These are phyloP conservation scores for Asobara japonica DNA, from an alignment of 1,140 invertebrate genomes.

Conservation along the genomic window DNA sequence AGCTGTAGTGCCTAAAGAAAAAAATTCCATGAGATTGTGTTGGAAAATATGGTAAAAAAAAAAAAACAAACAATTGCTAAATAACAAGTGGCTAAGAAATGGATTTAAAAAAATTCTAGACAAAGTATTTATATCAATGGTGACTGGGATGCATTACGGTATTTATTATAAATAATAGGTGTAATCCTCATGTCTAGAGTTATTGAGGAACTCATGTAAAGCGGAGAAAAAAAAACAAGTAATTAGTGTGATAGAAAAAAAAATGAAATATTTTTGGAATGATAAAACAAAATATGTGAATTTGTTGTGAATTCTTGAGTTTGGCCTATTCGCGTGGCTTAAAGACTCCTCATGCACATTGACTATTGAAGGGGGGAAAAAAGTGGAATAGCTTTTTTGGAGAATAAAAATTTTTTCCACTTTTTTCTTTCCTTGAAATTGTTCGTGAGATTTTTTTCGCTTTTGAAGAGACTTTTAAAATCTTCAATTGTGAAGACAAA, in stretches of 20 bases:
- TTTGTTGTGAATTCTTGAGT: conserved; percentile 4
- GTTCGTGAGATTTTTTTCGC: not conserved
- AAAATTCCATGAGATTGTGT: not conserved
- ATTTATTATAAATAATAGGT: conserved; percentile 25
- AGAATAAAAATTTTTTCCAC: conserved; percentile 45
- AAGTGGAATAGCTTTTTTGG: too few species aligned
- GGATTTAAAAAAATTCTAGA: conserved; percentile 2
- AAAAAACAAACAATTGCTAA: not conserved
- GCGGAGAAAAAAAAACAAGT: conserved; percentile 37
- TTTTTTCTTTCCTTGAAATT: conserved; percentile 44
- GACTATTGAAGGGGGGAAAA: too few species aligned
- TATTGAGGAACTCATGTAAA: too few species aligned
- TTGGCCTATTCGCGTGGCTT: too few species aligned
- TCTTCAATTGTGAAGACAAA: too few species aligned
- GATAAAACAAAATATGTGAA: conserved; percentile 40
- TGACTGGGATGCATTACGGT: conserved; percentile 12
- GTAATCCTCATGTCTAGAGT: conserved; percentile 47
- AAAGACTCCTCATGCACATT: too few species aligned
- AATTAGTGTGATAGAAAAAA: conserved; percentile 40
- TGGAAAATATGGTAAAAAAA: conserved; percentile 7
- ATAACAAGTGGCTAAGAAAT: not conserved
- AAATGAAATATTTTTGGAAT: conserved; percentile 63
- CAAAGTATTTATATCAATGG: conserved; percentile 15
- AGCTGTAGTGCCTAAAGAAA: conserved; percentile 18
- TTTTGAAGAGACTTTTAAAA: not conserved